Evolutionary conservation across 2,797 vertebrate species (phyloP), one percentile per base, ranked within the genome.

Genomic region (Sphenopsis melanotis): DNA sequence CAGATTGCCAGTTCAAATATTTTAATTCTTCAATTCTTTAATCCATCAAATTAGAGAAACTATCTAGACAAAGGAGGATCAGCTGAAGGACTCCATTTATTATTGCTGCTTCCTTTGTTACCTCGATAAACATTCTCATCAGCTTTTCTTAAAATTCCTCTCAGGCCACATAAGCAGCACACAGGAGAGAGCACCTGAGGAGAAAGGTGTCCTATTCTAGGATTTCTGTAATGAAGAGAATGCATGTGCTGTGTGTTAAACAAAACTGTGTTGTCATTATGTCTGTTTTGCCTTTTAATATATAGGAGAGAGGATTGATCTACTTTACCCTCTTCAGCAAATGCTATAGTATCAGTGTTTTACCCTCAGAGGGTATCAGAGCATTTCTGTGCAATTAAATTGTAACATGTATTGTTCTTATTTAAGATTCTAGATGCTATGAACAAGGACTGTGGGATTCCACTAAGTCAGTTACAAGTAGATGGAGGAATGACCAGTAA

Each of bases 401-500:
- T 20, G 12, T 82, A 88, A 87, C 22, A 26, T 85, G 2, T 55
- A 50, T 74, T 80, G 9, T 36, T 94, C 87, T 93, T 84, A 22
- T 72, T 95, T 86, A 94, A 99, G 99, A 99, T 99, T 93, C 96
- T 99, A 94, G 99, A 99, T 79, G 99, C 99, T 71, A 99, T 99
- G 98, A 99, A 99, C 95, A 98, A 99, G 52, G 99, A 99, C 98
- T 99, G 98, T 89, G 99, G 99, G 50, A 99, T 99, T 95, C 98
- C 99, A 47, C 98, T 99, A 23, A 98, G 95, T 47, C 99, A 99
- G 95, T 98, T 99, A 80, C 99, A 99, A 96, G 99, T 99, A 68
- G 99, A 99, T 1, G 99, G 99, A 96, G 99, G 99, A 81, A 99
- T 99, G 99, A 99, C 99, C 15, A 98, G 97, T 88, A 99, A 99